These are phyloP conservation scores for Nannospalax galili DNA, from an alignment of 2,113 vertebrate species.

Conservation along the genomic window DNA sequence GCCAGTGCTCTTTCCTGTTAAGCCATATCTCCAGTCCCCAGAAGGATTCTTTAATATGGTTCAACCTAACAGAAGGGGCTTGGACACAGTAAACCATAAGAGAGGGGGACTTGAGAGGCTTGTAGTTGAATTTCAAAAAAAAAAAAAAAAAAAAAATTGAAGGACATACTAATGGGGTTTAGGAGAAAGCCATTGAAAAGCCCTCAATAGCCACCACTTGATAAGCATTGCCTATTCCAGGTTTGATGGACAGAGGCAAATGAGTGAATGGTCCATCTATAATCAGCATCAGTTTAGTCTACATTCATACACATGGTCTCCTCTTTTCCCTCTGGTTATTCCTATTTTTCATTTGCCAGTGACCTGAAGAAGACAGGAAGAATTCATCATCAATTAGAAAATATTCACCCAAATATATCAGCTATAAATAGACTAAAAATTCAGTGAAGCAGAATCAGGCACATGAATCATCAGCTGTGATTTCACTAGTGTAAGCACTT, in stretches of 20 bases:
- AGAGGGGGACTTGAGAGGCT: background rate
- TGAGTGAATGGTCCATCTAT: background rate
- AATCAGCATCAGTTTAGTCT: background rate
- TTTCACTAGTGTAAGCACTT: constrained; percentile 69
- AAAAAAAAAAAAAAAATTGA: background rate
- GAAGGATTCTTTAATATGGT: background rate
- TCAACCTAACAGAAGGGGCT: background rate
- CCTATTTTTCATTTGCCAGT: constrained; percentile 38
- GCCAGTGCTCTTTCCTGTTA: too few relatives aligned
- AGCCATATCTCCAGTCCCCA: background rate
- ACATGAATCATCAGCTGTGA: constrained; percentile 58
- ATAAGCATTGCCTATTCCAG: background rate
- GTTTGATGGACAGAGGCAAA: background rate
- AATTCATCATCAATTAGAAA: constrained; percentile 64
- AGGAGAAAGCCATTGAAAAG: background rate
- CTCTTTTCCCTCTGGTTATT: background rate
- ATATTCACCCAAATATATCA: constrained; percentile 25
- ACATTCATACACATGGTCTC: background rate
- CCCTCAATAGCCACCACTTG: background rate
- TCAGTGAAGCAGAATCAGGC: constrained; percentile 58
- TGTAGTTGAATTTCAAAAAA: background rate
- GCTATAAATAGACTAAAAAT: constrained; percentile 68
- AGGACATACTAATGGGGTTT: background rate
- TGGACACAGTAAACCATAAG: background rate
- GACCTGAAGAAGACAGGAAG: constrained; percentile 39